phyloP scores from a whole-genome alignment of 2,797 vertebrate genomes.

The Myripristis jacobus region DNA sequence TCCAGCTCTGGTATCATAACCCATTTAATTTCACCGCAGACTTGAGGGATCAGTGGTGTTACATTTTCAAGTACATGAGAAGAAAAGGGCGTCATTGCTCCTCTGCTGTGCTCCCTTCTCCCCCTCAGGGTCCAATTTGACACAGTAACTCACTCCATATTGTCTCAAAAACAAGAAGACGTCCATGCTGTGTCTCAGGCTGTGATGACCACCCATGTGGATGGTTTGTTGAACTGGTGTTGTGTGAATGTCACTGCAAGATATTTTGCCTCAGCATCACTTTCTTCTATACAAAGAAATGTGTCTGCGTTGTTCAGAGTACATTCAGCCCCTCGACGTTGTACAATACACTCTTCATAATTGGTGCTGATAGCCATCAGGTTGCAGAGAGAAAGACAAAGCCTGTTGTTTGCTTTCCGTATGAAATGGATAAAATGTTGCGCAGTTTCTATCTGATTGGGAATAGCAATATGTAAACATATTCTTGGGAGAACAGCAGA shows the following conservation, averaged over 20 bases:
- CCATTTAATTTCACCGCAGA: background rate
- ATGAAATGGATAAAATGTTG: constrained; percentile 23
- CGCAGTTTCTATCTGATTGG: constrained; percentile 11
- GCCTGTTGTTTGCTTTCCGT: constrained; percentile 7
- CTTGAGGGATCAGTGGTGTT: background rate
- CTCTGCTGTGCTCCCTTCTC: background rate
- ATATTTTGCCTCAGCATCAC: constrained; percentile 12
- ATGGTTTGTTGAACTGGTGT: constrained; percentile 2
- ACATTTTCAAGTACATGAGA: background rate
- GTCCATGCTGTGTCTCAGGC: background rate
- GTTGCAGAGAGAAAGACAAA: constrained; percentile 12
- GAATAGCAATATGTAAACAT: constrained; percentile 32
- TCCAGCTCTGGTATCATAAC: background rate
- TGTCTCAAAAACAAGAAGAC: constrained; percentile 4
- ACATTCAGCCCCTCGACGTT: background rate
- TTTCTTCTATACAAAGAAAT: background rate
- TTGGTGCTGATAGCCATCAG: background rate
- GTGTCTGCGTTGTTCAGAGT: background rate
- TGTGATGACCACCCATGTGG: background rate
- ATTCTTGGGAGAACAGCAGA: constrained; percentile 50
- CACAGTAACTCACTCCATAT: constrained; percentile 2
- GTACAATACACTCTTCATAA: background rate
- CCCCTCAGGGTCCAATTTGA: background rate
- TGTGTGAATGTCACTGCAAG: background rate
- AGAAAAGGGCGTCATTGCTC: background rate